A percentile compares a stretch with the other conserved stretches of the same genome.
phyloP scores from a whole-genome alignment of 2,888 invertebrate genomes.

The Xestia rhomboidea region DNA sequence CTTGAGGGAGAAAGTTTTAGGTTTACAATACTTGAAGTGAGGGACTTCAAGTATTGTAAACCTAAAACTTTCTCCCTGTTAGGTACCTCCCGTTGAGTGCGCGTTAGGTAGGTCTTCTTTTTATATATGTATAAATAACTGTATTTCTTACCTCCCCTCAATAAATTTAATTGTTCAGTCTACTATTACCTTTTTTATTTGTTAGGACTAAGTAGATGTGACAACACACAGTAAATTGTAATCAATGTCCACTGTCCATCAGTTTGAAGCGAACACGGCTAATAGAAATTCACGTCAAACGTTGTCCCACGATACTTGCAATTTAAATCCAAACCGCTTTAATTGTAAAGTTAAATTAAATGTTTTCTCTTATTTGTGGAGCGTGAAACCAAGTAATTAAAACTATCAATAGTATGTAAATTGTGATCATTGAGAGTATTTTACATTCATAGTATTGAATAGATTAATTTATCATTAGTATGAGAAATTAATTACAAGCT shows the following conservation, averaged over 20 bases:
- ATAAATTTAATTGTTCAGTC: too few species aligned
- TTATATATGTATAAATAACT: too few species aligned
- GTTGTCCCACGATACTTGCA: constrained; percentile 61
- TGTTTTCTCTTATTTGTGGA: constrained; percentile 61
- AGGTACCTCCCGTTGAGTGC: too few species aligned
- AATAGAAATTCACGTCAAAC: constrained; percentile 56
- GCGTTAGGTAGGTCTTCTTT: too few species aligned
- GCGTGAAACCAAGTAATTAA: constrained; percentile 39
- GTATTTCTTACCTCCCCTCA: too few species aligned
- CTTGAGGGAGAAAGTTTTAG: too few species aligned
- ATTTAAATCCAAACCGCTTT: constrained; percentile 55
- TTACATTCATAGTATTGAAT: constrained; percentile 9
- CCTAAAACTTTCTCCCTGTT: too few species aligned
- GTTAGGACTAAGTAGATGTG: too few species aligned
- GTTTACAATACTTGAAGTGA: too few species aligned
- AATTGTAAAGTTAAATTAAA: constrained; percentile 63
- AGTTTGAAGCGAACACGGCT: constrained; percentile 29
- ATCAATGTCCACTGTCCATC: constrained; percentile 27
- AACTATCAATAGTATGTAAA: constrained; percentile 28
- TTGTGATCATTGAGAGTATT: constrained; percentile 6
- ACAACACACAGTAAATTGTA: constrained; percentile 15
- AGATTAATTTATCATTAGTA: background rate
- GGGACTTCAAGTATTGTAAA: too few species aligned
- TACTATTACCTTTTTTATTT: too few species aligned
- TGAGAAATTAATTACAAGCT: background rate